A percentile compares a stretch with the other conserved stretches of the same genome.
Evolutionary conservation across 35 echinoderm and acorn worm genomes (phyloP).

Genomic region (Nesometra sesokonis): DNA sequence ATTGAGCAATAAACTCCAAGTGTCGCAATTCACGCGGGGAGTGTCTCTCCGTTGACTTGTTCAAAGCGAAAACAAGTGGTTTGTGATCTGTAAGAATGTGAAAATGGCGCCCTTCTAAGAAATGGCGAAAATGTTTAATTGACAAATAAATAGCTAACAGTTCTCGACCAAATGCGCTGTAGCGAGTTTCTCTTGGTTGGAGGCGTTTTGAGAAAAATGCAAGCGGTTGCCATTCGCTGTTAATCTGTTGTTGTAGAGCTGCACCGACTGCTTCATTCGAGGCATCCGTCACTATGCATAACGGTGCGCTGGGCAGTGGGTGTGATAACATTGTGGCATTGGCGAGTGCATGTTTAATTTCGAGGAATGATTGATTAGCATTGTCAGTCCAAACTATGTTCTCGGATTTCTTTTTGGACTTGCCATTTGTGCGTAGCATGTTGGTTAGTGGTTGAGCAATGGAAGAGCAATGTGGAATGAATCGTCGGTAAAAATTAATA

Average conservation of each 20-base stretch:
- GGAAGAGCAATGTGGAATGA: constrained; percentile 22
- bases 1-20: constrained; percentile 6
- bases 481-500: constrained; percentile 28
- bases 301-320: too few species aligned
- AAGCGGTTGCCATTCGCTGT: constrained; percentile 19
- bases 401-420: neutral
- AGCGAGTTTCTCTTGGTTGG: neutral
- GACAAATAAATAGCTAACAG: constrained; percentile 31
- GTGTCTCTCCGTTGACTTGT: neutral
- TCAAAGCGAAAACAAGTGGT: neutral
- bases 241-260: constrained; percentile 13
- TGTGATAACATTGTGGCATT: too few species aligned
- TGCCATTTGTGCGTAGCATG: neutral
- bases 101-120: constrained; percentile 33
- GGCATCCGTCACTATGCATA: too few species aligned
- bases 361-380: too few species aligned
- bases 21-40: constrained; percentile 26
- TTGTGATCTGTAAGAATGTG: constrained; percentile 36
- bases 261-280: too few species aligned
- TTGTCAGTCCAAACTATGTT: too few species aligned
- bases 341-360: too few species aligned
- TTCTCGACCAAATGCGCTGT: constrained; percentile 46
- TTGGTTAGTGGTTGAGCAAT: constrained; percentile 20
- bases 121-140: constrained; percentile 35
- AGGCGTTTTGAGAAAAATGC: too few species aligned